Evolutionary conservation across 2,888 invertebrate genomes (phyloP).

Genomic region (Parnassius apollo): DNA sequence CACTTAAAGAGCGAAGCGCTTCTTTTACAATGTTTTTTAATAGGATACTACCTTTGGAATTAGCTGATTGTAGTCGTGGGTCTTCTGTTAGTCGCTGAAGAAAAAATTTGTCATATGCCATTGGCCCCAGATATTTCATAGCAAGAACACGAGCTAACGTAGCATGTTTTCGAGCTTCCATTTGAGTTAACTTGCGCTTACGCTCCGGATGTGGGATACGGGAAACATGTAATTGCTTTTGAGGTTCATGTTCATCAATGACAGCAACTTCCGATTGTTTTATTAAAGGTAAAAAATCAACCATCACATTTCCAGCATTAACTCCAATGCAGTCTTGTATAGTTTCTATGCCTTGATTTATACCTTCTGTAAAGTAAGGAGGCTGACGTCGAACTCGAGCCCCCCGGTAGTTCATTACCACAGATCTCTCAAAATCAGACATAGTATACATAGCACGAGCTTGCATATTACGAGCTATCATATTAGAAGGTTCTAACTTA

Average conservation of each 20-base stretch:
- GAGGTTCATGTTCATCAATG: constrained; percentile 47
- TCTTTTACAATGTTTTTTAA: constrained; percentile 52
- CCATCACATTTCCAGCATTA: constrained; percentile 68
- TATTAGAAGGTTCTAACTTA: constrained; percentile 62
- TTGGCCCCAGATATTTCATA: constrained; percentile 74
- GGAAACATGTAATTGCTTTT: constrained; percentile 52
- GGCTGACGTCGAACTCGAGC: constrained; percentile 58
- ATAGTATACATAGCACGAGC: constrained; percentile 71
- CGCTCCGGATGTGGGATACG: constrained; percentile 60
- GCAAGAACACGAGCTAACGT: constrained; percentile 67
- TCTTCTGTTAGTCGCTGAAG: constrained; percentile 59
- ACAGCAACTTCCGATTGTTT: constrained; percentile 55
- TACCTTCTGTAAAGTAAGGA: constrained; percentile 72
- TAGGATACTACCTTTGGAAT: constrained; percentile 54
- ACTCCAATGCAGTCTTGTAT: constrained; percentile 72
- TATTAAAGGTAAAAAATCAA: constrained; percentile 68
- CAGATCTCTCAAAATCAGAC: constrained; percentile 71
- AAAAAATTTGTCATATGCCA: constrained; percentile 76
- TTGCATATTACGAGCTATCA: constrained; percentile 72
- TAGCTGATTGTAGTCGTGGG: constrained; percentile 62
- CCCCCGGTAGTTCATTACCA: constrained; percentile 71
- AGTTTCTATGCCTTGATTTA: constrained; percentile 70
- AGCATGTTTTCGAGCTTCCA: constrained; percentile 63
- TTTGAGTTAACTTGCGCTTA: constrained; percentile 64
- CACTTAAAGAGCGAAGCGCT: constrained; percentile 58